Base-by-base conservation (phyloP, 2,113 vertebrate genomes). In the Rhagologus leucostigma region DNA sequence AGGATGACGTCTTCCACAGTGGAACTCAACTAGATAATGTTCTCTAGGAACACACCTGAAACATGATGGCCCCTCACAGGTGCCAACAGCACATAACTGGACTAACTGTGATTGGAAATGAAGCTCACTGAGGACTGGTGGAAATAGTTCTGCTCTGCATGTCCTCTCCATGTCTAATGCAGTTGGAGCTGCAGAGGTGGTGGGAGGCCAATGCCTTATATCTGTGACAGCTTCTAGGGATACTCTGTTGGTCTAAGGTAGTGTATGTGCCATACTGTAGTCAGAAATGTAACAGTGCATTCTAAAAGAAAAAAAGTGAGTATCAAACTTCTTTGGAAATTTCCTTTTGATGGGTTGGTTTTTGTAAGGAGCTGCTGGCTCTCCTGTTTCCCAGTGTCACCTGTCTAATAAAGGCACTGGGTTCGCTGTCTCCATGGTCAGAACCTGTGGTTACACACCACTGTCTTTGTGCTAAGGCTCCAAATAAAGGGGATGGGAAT, bases 51-150 rank as follows among this genome's bases (percentile, higher is more conserved):
- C 1, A 4, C 2, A 0, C 35, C 49, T 16, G 10, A 37, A 89
- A 69, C 0, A 0, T 62, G 13, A 29, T 78, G 52, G 39, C 16
- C 11, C 7, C 6, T 84, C 10, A 6, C 0, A 1, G 26, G 12
- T 1, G 1, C 33, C 33, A 5, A 1, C 0, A 5, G 33, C 27
- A 14, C 1, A 0, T 52, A 47, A 27, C 15, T 29, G 32, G 18
- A 16, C 5, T 32, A 39, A 44, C 16, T 15, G 4, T 56, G 46
- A n/a, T 10, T 47, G 21, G 55, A 77, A 65, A 30, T 68, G 16
- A 73, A 84, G 69, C 1, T 6, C 32, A 24, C 8, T 2, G 6
- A 47, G 49, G 39, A 55, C 67, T 67, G 39, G 29, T 79, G 39
- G 39, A 68, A 89, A 12, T 20, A 73, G 41, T 41, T 77, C 39